Conservation (phyloP, 2,113 vertebrate species). For the Neodontobutis hainanensis region DNA sequence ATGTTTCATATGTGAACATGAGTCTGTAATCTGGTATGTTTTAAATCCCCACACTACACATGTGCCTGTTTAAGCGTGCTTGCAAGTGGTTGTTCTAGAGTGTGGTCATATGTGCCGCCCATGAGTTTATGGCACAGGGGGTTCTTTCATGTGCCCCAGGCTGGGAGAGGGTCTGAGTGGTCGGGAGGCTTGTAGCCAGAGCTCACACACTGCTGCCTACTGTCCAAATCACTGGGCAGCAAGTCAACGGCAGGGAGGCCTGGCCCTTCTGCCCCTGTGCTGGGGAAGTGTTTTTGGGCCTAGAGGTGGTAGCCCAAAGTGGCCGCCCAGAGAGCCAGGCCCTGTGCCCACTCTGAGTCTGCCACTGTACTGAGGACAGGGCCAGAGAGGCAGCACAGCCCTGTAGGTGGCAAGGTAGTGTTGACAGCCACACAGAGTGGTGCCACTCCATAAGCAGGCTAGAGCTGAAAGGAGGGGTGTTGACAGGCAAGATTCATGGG, state of each 20-base stretch:
- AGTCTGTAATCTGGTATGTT: conserved; percentile 31
- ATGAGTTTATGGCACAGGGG: conserved; percentile 81
- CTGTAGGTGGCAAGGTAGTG: conserved; percentile 66
- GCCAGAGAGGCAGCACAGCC: conserved; percentile 31
- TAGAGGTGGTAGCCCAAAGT: conserved; percentile 75
- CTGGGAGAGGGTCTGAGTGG: conserved; percentile 83
- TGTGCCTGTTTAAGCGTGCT: conserved; percentile 28
- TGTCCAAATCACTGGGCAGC: conserved; percentile 80
- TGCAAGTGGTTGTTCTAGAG: conserved; percentile 41
- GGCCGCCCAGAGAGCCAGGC: conserved; percentile 76
- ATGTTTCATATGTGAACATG: conserved; percentile 41
- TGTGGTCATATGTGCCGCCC: conserved; percentile 64
- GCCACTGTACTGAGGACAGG: conserved; percentile 48
- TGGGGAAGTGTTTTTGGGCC: conserved; percentile 78
- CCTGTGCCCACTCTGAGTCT: conserved; percentile 59
- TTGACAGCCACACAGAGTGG: conserved; percentile 65
- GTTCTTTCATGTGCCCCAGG: conserved; percentile 80
- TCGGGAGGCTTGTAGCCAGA: conserved; percentile 79
- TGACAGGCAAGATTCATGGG: conserved; percentile 2
- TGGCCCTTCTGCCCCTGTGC: conserved; percentile 76
- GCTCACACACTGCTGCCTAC: conserved; percentile 80
- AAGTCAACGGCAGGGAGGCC: conserved; percentile 81
- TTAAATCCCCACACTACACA: background rate
- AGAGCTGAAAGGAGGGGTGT: conserved; percentile 8
- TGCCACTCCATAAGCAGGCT: conserved; percentile 42